phyloP scores from a whole-genome alignment of 2,113 vertebrate species.

The Cephalopterus ornatus region DNA sequence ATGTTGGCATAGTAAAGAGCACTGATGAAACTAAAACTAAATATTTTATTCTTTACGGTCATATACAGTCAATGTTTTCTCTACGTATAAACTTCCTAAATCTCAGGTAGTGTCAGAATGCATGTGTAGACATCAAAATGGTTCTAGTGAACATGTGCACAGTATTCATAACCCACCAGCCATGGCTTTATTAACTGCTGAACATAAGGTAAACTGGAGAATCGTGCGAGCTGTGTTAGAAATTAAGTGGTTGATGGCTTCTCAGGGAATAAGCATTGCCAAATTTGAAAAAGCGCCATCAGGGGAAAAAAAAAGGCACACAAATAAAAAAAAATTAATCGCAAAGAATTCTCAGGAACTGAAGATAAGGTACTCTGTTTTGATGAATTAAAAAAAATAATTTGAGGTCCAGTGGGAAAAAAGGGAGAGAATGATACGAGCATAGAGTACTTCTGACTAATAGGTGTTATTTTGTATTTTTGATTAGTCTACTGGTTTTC shows the following conservation, averaged over 20 bases:
- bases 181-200: background rate
- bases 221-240: background rate
- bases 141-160: background rate
- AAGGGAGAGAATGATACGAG: background rate
- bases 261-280: background rate
- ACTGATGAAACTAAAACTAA: accelerated
- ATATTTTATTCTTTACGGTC: background rate
- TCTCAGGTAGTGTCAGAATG: background rate
- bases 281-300: background rate
- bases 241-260: background rate
- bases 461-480: background rate
- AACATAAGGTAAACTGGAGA: background rate
- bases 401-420: background rate
- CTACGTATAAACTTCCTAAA: background rate
- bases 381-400: background rate
- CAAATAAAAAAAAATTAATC: background rate
- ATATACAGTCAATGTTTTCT: background rate
- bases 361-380: background rate
- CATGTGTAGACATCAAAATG: background rate
- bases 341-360: background rate
- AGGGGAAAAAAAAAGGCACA: background rate
- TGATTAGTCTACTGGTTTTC: background rate
- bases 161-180: background rate
- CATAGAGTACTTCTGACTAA: background rate
- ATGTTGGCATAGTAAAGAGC: background rate